phyloP scores from a whole-genome alignment of 2,113 vertebrate genomes.

The Apus apus region DNA sequence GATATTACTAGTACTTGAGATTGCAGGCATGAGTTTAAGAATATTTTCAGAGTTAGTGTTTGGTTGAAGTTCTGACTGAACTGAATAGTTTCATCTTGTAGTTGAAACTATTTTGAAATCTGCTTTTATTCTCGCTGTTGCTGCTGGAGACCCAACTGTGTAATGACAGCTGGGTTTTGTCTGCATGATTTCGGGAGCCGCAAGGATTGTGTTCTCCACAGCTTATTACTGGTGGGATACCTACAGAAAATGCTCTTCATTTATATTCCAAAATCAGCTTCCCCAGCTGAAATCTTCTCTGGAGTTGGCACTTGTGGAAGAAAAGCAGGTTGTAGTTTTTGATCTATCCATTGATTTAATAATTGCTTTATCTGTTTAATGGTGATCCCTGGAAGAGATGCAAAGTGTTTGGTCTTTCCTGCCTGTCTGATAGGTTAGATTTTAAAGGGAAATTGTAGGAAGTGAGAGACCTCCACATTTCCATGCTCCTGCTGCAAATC shows the following conservation, averaged over 20 bases:
- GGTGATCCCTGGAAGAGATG: background rate
- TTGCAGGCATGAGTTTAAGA: background rate
- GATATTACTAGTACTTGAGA: background rate
- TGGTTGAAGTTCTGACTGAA: background rate
- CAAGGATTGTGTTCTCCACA: background rate
- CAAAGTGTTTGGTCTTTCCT: background rate
- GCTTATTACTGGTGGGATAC: background rate
- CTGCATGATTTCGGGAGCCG: background rate
- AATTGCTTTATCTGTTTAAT: background rate
- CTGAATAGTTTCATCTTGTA: background rate
- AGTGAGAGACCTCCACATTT: background rate
- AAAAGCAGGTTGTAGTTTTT: background rate
- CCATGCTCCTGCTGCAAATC: background rate
- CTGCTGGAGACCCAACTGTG: background rate
- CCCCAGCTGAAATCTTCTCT: background rate
- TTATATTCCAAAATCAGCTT: conserved; percentile 32
- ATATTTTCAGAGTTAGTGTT: background rate
- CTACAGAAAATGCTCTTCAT: background rate
- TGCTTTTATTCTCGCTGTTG: background rate
- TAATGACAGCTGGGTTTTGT: background rate
- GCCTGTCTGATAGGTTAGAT: fast-evolving
- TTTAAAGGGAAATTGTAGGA: background rate
- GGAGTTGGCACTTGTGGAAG: background rate
- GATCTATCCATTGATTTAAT: background rate
- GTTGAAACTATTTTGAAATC: background rate